Conservation (phyloP, 2,113 vertebrate species). For the Echinops telfairi region DNA sequence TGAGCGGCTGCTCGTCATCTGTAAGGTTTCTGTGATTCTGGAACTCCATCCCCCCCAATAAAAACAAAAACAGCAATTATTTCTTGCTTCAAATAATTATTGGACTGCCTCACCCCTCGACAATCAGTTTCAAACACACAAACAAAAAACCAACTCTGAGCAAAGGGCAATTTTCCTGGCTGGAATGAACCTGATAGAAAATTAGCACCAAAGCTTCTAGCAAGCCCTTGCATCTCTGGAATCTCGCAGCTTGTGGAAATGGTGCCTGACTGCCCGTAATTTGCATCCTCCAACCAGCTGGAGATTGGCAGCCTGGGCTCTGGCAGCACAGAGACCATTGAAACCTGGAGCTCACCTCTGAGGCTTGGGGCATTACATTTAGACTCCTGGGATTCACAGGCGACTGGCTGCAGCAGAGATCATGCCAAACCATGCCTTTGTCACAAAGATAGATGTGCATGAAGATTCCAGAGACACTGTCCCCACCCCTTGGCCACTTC, state of each 20-base stretch:
- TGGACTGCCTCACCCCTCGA: constrained; percentile 46
- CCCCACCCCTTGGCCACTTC: constrained; percentile 57
- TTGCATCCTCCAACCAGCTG: constrained; percentile 28
- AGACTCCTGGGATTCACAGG: neutral
- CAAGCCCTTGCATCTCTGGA: neutral
- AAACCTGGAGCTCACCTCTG: neutral
- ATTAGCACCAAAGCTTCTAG: constrained; percentile 50
- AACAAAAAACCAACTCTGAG: constrained; percentile 40
- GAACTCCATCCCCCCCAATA: constrained; percentile 59
- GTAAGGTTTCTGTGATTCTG: constrained; percentile 66
- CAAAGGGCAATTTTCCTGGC: constrained; percentile 73
- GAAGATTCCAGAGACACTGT: constrained; percentile 55
- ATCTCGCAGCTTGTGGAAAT: neutral
- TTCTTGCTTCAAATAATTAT: constrained; percentile 70
- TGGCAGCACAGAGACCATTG: neutral
- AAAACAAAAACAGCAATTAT: constrained; percentile 72
- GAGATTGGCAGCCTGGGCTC: neutral
- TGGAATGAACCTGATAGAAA: constrained; percentile 50
- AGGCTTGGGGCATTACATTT: neutral
- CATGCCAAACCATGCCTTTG: constrained; percentile 23
- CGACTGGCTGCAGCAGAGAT: neutral
- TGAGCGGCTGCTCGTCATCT: constrained; percentile 16
- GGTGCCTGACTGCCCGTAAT: neutral
- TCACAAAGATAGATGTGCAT: constrained; percentile 59
- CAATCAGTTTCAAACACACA: constrained; percentile 53